Base-by-base conservation (phyloP, 2,797 vertebrate species). In the Hafferia zeledoni region DNA sequence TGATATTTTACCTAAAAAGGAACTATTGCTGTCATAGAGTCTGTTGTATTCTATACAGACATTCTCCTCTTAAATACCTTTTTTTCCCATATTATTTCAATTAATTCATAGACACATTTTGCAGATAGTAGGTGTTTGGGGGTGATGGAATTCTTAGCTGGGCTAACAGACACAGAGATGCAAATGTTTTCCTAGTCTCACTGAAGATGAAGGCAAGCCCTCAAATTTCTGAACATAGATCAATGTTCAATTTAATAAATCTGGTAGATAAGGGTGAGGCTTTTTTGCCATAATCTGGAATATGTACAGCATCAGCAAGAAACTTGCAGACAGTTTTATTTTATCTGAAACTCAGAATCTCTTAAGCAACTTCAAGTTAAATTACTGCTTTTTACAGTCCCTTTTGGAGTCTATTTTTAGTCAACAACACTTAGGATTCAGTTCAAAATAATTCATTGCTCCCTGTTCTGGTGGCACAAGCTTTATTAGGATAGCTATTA, bases 241-340 rank as follows among this genome's bases (percentile, higher is more conserved):
- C 41, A 4, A 27, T 95, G 77, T 95, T 97, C 8, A 6, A 94
- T 97, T 96, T 96, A 87, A 93, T 90, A 97, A 96, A 93, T 93
- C 71, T 79, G 46, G 27, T 77, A 94, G 93, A 82, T 94, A 97
- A 95, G 47, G 46, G 23, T 96, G 39, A 91, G 27, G 17, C 23
- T 31, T 72, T 87, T 79, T 93, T 83, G 28, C 81, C 70, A 64
- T 67, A 83, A 64, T 88, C 91, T 93, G 50, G 64, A 93, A 89
- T 93, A 89, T n/a, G 39, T 67, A 89, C 39, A 57, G 9, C 50
- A 93, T 92, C 79, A 94, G 52, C 83, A 80, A 89, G 78, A 90
- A 94, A 69, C 5, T 77, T 83, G 81, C 56, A 74, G 55, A 15
- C 20, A 72, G 35, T 83, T 87, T 92, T 84, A 53, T 83, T 84